Conservation (phyloP, 2,113 vertebrate species). For the Steatornis caripensis region DNA sequence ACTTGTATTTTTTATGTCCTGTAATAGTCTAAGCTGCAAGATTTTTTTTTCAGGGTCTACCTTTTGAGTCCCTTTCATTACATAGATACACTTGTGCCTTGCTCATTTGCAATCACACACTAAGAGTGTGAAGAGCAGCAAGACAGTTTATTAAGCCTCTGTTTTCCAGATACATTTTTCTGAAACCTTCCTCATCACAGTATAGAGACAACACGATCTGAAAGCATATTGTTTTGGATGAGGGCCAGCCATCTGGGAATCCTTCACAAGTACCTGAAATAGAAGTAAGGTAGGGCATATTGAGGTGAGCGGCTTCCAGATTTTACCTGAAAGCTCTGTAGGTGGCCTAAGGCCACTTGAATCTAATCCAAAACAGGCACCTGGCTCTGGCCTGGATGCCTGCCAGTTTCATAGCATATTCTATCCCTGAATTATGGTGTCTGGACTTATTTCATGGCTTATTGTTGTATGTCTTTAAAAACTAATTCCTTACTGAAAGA, state of each 20-base stretch:
- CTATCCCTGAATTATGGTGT: constrained; percentile 67
- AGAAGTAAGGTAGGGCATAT: constrained; percentile 48
- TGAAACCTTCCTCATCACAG: constrained; percentile 23
- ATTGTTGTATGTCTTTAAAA: constrained; percentile 70
- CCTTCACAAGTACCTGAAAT: constrained; percentile 67
- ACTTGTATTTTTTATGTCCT: neutral
- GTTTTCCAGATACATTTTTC: constrained; percentile 1
- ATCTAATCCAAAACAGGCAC: constrained; percentile 76
- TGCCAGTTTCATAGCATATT: constrained; percentile 69
- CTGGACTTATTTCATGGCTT: constrained; percentile 65
- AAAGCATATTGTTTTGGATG: constrained; percentile 50
- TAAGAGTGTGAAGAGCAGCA: neutral
- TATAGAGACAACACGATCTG: constrained; percentile 7
- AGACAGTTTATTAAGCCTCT: neutral
- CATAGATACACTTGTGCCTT: neutral
- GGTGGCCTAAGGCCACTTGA: constrained; percentile 80
- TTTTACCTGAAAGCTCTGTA: constrained; percentile 73
- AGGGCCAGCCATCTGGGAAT: constrained; percentile 74
- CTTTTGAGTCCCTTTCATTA: neutral
- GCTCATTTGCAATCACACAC: neutral
- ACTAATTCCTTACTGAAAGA: constrained; percentile 77
- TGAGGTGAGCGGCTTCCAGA: constrained; percentile 66
- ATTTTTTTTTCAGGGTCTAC: neutral
- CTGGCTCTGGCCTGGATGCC: constrained; percentile 74
- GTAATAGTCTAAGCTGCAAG: neutral